These are phyloP conservation scores for Cavia porcellus DNA, from an alignment of 2,113 vertebrate genomes.

Conservation along the genomic window DNA sequence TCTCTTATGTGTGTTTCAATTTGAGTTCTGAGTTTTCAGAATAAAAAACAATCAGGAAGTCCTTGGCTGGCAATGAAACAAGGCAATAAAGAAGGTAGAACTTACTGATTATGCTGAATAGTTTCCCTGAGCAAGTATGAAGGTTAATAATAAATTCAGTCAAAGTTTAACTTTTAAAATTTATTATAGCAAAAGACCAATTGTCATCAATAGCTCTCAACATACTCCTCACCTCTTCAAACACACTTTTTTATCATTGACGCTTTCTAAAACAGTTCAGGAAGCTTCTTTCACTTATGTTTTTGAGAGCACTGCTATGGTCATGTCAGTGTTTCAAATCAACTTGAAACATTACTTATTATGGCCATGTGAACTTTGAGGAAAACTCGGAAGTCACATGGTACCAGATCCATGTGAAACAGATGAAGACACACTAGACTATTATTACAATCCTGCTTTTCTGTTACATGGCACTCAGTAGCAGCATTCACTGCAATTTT, in stretches of 20 bases:
- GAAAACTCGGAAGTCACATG: background rate
- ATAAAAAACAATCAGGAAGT: background rate
- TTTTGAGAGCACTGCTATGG: background rate
- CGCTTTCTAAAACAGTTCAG: background rate
- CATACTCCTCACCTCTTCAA: background rate
- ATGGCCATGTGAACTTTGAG: background rate
- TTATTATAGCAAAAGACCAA: background rate
- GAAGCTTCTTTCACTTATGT: background rate
- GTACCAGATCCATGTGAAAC: background rate
- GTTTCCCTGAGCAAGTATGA: background rate
- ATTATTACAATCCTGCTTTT: background rate
- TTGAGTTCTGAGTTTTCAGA: background rate
- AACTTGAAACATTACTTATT: background rate
- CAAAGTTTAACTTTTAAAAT: background rate
- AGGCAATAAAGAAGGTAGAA: background rate
- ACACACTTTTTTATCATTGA: background rate
- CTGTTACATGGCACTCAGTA: background rate
- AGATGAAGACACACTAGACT: background rate
- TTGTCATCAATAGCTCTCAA: background rate
- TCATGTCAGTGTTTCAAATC: background rate
- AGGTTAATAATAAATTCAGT: background rate
- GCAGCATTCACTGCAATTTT: background rate
- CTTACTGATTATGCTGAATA: background rate
- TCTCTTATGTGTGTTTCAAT: background rate
- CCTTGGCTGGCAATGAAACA: background rate